Base-by-base conservation (phyloP, 2,888 invertebrate species). In the Sylvicola cinctus region DNA sequence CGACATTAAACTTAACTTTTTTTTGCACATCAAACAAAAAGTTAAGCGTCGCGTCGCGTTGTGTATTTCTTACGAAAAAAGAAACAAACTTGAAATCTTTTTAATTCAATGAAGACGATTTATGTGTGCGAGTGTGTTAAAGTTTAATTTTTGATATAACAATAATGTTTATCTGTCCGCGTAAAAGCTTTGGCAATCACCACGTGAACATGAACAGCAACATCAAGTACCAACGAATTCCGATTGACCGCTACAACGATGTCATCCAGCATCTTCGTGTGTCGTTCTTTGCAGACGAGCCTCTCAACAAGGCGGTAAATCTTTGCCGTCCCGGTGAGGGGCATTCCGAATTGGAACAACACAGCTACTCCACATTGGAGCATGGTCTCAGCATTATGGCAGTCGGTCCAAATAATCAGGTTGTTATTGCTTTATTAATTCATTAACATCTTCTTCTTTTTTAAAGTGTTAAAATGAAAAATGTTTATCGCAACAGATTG, bases 281-380 rank as follows among this genome's bases (percentile, higher is more conserved):
- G 42, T 77, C 71, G 48, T 78, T 79, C 61, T 84, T 84, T 52
- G 74, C 78, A 1, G 84, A 84, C 49, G 84, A 84, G 51, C 83
- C 84, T 0, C 62, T 84, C 31, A 84, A 84, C 57, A 68, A 69
- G 44, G 76, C 80, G 0, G 74, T 80, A n/a, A 66, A 67, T 10
- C 62, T 83, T 4, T 81, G 80, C 48, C 54, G 65, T 32, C 63
- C 69, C 6, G 80, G 80, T 0, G 66, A 73, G 45, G 67, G 75
- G 0, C 79, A 81, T 46, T 63, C 60, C 0, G 72, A 76, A 20
- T 60, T 83, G 35, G 83, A 84, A 57, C 59, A 67, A 16, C 74
- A 80, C 44, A 76, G 80, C 47, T 51, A 68, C 26, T 61, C 63
- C 16, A 81, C 83, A n/a, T 63, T 84, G 45, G 62, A 67, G 38